Conservation (phyloP, 1,140 invertebrate genomes). For the Papilio machaon region DNA sequence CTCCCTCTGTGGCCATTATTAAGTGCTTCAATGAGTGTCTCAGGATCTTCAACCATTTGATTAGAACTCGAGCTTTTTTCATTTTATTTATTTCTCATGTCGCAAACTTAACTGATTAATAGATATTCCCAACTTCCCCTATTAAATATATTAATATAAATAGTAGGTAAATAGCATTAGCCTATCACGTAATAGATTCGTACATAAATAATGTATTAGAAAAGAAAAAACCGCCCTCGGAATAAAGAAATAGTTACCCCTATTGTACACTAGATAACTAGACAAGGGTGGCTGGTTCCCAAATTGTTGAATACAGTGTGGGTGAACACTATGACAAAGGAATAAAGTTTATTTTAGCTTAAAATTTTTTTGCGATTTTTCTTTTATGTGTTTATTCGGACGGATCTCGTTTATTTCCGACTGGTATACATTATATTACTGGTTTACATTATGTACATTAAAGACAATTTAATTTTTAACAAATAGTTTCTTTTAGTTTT, state of each 20-base stretch:
- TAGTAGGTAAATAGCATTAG: conserved; percentile 8
- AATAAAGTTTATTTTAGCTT: conserved; percentile 23
- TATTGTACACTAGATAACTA: conserved; percentile 50
- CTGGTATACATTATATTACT: neutral
- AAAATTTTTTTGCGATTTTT: conserved; percentile 1
- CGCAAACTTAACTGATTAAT: neutral
- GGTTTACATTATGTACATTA: no score
- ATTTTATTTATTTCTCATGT: neutral
- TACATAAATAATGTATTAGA: conserved; percentile 41
- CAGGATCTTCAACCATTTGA: no score
- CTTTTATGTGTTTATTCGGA: neutral
- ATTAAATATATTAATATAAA: neutral
- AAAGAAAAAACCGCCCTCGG: conserved; percentile 45
- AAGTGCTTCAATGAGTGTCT: no score
- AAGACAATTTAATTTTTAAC: no score
- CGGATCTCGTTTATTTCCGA: neutral
- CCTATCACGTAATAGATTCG: conserved; percentile 30
- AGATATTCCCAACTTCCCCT: neutral
- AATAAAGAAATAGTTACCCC: conserved; percentile 52
- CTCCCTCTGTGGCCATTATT: no score
- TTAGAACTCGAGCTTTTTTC: no score
- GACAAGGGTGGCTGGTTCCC: conserved; percentile 41
- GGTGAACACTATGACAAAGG: conserved; percentile 7
- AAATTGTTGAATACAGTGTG: conserved; percentile 10
- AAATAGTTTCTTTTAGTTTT: no score